These are phyloP conservation scores for Bicyclus anynana DNA, from an alignment of 1,140 invertebrate species.

Conservation along the genomic window DNA sequence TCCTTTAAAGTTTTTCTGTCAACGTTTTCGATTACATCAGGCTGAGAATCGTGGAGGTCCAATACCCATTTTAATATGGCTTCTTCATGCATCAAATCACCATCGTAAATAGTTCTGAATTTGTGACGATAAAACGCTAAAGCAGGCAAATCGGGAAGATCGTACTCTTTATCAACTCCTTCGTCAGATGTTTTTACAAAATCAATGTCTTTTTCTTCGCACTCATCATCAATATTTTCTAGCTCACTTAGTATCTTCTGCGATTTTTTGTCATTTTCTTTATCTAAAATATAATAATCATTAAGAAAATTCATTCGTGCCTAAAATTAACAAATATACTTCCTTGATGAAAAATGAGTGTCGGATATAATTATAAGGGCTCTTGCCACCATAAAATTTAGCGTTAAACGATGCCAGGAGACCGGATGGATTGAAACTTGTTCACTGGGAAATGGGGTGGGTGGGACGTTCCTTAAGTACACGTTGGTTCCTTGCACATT, in stretches of 20 bases:
- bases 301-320: not conserved
- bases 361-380: too few relatives aligned
- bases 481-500: too few relatives aligned
- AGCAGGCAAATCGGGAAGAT: constrained; percentile 88
- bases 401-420: too few relatives aligned
- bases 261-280: constrained; percentile 93
- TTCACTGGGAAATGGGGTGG: too few relatives aligned
- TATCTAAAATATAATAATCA: constrained; percentile 78
- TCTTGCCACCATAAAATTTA: too few relatives aligned
- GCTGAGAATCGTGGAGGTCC: constrained; percentile 88
- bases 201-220: constrained; percentile 93
- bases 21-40: constrained; percentile 94
- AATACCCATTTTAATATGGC: constrained; percentile 93
- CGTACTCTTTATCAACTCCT: constrained; percentile 92
- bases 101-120: constrained; percentile 91
- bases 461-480: too few relatives aligned
- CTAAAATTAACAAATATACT: not conserved
- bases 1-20: constrained; percentile 93
- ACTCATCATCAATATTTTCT: constrained; percentile 97
- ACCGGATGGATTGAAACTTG: too few relatives aligned
- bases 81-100: constrained; percentile 95
- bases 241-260: constrained; percentile 93
- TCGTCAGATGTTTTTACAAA: constrained; percentile 96
- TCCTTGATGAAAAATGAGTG: too few relatives aligned
- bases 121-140: constrained; percentile 94